A percentile compares a stretch with the other conserved stretches of the same genome.
Conservation (phyloP, 1,140 invertebrate species). For the Scaptomyza pallida region DNA sequence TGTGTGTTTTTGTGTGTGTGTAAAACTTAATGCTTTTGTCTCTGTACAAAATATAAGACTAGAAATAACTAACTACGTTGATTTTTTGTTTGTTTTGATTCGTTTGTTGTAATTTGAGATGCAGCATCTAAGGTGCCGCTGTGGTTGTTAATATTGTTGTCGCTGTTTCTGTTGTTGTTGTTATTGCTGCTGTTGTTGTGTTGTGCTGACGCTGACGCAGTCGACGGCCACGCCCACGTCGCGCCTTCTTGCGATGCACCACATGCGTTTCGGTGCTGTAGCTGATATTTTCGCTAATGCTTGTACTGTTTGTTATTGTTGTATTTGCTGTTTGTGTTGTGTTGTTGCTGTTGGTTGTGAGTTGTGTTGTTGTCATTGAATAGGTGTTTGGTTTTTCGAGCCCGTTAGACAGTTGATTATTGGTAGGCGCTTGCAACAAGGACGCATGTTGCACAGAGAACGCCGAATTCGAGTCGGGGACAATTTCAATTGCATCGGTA, state of each 20-base stretch:
- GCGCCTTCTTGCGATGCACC: slow-evolving; percentile 69
- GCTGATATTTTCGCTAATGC: slow-evolving; percentile 60
- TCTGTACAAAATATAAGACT: slow-evolving; percentile 65
- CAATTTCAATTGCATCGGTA: slow-evolving; percentile 30
- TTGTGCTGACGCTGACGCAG: slow-evolving; percentile 39
- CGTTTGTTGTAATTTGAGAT: not conserved
- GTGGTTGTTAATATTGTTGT: slow-evolving; percentile 14
- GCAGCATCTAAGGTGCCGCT: slow-evolving; percentile 13
- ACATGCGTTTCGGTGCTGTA: slow-evolving; percentile 68
- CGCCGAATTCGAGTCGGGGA: slow-evolving; percentile 65
- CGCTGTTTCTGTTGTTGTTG: slow-evolving; percentile 28
- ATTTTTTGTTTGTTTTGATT: not conserved
- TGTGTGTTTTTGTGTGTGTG: slow-evolving; percentile 11
- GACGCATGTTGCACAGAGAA: slow-evolving; percentile 62
- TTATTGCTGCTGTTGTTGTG: slow-evolving; percentile 35
- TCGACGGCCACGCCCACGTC: slow-evolving; percentile 57
- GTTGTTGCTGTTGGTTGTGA: slow-evolving; percentile 5
- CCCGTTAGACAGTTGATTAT: slow-evolving; percentile 8
- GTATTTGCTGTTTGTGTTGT: slow-evolving; percentile 22
- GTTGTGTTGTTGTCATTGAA: slow-evolving; percentile 10
- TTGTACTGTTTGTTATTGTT: slow-evolving; percentile 38
- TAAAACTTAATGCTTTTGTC: slow-evolving; percentile 32
- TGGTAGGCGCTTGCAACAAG: slow-evolving; percentile 59
- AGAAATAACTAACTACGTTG: slow-evolving; percentile 74
- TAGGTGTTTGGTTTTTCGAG: slow-evolving; percentile 1